These are phyloP conservation scores for Macrostomum lignano DNA, from an alignment of 1,140 invertebrate species.

Conservation along the genomic window DNA sequence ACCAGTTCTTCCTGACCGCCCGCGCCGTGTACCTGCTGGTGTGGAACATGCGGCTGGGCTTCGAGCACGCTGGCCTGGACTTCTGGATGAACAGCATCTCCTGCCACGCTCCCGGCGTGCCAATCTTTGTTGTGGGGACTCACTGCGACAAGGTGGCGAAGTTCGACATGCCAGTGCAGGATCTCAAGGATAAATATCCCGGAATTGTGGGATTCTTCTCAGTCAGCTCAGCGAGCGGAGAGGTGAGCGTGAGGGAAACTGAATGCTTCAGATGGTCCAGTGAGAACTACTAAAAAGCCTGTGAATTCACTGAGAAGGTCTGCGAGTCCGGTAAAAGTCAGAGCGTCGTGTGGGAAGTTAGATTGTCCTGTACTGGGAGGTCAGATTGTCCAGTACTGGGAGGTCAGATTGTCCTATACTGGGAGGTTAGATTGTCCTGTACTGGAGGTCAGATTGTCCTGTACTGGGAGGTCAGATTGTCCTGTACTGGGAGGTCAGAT, in stretches of 20 bases:
- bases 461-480: no score
- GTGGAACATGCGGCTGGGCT: conserved; percentile 24
- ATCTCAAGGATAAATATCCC: conserved; percentile 13
- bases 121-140: conserved; percentile 11
- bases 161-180: conserved; percentile 11
- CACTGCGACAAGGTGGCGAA: conserved; percentile 10
- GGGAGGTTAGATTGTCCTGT: no score
- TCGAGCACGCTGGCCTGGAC: conserved; percentile 16
- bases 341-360: no score
- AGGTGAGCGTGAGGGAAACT: conserved; percentile 10
- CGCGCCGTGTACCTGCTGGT: conserved; percentile 21
- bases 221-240: conserved; percentile 17
- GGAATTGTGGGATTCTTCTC: conserved; percentile 18
- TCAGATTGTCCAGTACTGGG: no score
- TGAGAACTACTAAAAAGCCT: no score
- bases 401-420: no score
- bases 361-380: no score
- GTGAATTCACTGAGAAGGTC: no score
- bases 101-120: conserved; percentile 23
- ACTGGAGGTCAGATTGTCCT: no score
- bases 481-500: no score
- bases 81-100: conserved; percentile 22
- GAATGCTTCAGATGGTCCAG: no score
- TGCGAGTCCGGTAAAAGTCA: no score
- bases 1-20: conserved; percentile 11